Evolutionary conservation across 2,888 invertebrate species (phyloP).

Genomic region (Habroteleia sp.): DNA sequence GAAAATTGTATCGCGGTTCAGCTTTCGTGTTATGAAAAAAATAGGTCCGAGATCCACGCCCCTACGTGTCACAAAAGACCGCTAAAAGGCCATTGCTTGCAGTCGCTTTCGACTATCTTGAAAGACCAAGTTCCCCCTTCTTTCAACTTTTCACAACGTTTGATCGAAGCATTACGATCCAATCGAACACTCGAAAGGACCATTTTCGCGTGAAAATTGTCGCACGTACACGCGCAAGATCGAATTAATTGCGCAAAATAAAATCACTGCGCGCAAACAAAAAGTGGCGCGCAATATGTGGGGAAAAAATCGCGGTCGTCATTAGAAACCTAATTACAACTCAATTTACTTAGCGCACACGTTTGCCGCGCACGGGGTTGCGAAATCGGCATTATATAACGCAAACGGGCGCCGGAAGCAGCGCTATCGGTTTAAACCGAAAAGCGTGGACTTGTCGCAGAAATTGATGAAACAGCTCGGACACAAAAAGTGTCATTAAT

Average conservation of each 20-base stretch:
- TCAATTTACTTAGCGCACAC: slow-evolving; percentile 44
- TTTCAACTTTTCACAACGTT: not conserved
- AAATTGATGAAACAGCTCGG: slow-evolving; percentile 21
- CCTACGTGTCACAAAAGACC: slow-evolving; percentile 34
- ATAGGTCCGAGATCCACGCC: slow-evolving; percentile 40
- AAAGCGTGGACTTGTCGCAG: slow-evolving; percentile 16
- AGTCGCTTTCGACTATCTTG: slow-evolving; percentile 19
- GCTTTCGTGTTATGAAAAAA: slow-evolving; percentile 40
- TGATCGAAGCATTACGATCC: not conserved
- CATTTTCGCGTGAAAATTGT: not conserved
- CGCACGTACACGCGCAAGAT: not conserved
- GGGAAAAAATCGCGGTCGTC: slow-evolving; percentile 1
- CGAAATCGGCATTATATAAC: slow-evolving; percentile 42
- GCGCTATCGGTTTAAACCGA: slow-evolving; percentile 3
- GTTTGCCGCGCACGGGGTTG: slow-evolving; percentile 17
- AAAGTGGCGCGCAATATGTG: not conserved
- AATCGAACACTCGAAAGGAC: slow-evolving; percentile 1
- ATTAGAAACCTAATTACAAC: slow-evolving; percentile 48
- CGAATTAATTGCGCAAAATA: slow-evolving; percentile 17
- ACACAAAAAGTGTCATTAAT: slow-evolving; percentile 52
- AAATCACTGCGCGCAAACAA: slow-evolving; percentile 5
- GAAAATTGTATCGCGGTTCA: slow-evolving; percentile 25
- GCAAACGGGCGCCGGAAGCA: not conserved
- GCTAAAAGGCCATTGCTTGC: slow-evolving; percentile 30
- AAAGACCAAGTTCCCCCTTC: not conserved